Conservation (phyloP, 2,113 vertebrate genomes). For the Spermophilus dauricus region DNA sequence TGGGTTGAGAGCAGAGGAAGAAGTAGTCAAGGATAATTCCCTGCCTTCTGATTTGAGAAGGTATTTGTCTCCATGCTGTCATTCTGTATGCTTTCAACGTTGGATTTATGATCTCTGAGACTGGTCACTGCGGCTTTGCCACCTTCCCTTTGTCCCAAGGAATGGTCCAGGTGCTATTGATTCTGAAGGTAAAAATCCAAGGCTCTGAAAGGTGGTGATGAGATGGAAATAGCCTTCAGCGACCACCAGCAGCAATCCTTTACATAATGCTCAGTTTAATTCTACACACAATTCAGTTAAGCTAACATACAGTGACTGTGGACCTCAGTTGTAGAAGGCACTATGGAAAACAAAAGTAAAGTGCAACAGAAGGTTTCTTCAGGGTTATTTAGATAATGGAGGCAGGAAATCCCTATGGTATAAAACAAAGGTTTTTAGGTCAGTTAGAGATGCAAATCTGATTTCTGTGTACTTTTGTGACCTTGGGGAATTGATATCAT, state of each 20-base stretch:
- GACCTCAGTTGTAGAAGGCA: not conserved
- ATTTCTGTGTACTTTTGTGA: not conserved
- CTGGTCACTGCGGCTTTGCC: not conserved
- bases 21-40: not conserved
- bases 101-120: not conserved
- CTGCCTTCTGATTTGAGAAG: not conserved
- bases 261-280: not conserved
- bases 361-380: not conserved
- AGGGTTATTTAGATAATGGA: not conserved
- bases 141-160: not conserved
- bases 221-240: not conserved
- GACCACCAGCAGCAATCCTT: not conserved
- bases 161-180: not conserved
- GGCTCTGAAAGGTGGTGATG: not conserved
- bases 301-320: not conserved
- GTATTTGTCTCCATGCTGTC: not conserved
- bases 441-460: not conserved
- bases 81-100: not conserved
- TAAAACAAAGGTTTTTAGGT: constrained; percentile 7
- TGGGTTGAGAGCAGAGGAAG: not conserved
- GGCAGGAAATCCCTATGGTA: not conserved
- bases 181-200: not conserved
- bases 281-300: not conserved
- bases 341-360: not conserved
- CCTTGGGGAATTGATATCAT: not conserved